Percentiles rank a stretch among this genome's conserved stretches.
These are phyloP conservation scores for Liodrosophila aerea DNA, from an alignment of 2,888 invertebrate species.

Conservation along the genomic window DNA sequence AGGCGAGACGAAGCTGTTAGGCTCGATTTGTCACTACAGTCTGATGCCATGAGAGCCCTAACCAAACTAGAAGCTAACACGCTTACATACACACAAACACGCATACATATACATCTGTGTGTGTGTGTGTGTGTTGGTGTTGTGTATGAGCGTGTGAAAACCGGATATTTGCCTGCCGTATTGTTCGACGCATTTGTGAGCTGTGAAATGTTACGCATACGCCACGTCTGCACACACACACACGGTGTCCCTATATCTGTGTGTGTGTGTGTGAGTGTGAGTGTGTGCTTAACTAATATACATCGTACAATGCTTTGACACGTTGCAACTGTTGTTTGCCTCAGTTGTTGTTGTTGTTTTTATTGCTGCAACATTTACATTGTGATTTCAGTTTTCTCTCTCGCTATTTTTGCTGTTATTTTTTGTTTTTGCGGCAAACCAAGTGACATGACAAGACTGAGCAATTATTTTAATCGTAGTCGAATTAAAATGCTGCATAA, in stretches of 20 bases:
- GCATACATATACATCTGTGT: not conserved
- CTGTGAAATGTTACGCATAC: slow-evolving; percentile 47
- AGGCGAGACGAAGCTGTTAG: slow-evolving; percentile 9
- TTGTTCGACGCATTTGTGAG: slow-evolving; percentile 38
- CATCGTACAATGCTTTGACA: slow-evolving; percentile 48
- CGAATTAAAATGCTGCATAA: slow-evolving; percentile 10
- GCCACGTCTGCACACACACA: slow-evolving; percentile 28
- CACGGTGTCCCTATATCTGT: not conserved
- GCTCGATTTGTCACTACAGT: slow-evolving; percentile 13
- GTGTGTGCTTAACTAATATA: slow-evolving; percentile 60
- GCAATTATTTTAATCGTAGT: slow-evolving; percentile 27
- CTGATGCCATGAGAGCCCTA: not conserved
- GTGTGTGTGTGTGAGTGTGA: slow-evolving; percentile 18
- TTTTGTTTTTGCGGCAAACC: slow-evolving; percentile 13
- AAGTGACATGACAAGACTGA: slow-evolving; percentile 8
- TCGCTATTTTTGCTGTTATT: not conserved
- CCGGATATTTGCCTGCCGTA: slow-evolving; percentile 53
- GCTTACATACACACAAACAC: not conserved
- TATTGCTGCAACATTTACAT: slow-evolving; percentile 33
- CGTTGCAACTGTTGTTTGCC: slow-evolving; percentile 54
- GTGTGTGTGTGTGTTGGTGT: slow-evolving; percentile 7
- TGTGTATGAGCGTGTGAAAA: slow-evolving; percentile 43
- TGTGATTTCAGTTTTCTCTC: slow-evolving; percentile 26
- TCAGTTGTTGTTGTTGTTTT: slow-evolving; percentile 15
- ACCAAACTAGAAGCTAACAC: not conserved